Base-by-base conservation (phyloP, 35 echinoderm and acorn worm genomes). In the Anneissia japonica region DNA sequence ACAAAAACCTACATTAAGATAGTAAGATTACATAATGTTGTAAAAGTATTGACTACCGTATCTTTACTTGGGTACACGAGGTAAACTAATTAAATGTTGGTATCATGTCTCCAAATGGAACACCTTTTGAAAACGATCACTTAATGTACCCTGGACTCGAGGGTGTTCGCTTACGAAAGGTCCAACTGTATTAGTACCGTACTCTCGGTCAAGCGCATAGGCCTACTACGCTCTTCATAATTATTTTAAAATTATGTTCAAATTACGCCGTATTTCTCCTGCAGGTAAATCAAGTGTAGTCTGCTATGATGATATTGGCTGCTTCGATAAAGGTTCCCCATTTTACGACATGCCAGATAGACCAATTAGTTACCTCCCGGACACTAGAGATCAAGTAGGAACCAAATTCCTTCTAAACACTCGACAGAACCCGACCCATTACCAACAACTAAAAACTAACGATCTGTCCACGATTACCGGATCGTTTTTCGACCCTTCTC, bases 281-380 rank as follows among this genome's bases (percentile, higher is more conserved):
- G 6, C 23, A 81, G 79, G 79, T 40, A 39, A 35, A 35, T 81
- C 79, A 6, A 64, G 10, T 2, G 26, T 64, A 3, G 90, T 97
- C 0, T 97, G 94, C 78, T 97, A 97, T 74, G 87, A 86, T 31
- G 87, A 92, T n/a, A 77, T 97, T 26, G 94, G 94, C 0, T 97
- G 94, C 72, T 97, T 97, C 87, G 73, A 36, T 28, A 91, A 83
- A 38, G 87, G 74, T 33, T 77, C 82, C 31, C 94, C 94, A 12
- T 97, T 92, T 76, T 92, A 90, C 37, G 94, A 97, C 37, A 84
- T 85, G 0, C 94, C 94, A 23, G 39, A 92, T 37, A 79, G 94
- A 30, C 90, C 87, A 10, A 55, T 97, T 39, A 92, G 90, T 64
- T 89, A 84, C 37, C 40, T 97, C 30, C 94, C 94, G 0, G 87